A percentile compares a stretch with the other conserved stretches of the same genome.
phyloP scores from a whole-genome alignment of 2,888 invertebrate genomes.

The Halocaridina rubra region DNA sequence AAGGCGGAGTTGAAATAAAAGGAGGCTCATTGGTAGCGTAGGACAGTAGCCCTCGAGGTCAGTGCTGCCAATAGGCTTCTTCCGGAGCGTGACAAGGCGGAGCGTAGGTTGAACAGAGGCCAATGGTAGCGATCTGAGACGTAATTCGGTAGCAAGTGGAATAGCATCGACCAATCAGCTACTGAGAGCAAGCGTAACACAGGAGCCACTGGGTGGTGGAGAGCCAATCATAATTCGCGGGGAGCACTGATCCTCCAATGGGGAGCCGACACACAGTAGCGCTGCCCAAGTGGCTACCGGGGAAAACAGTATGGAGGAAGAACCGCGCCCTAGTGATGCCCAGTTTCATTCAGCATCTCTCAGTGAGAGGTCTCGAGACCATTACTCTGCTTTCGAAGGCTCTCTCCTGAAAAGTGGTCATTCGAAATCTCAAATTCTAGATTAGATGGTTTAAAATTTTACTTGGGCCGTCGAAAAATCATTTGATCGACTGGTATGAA shows the following conservation, averaged over 20 bases:
- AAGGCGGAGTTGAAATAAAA: slow-evolving; percentile 32
- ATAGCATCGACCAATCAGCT: slow-evolving; percentile 45
- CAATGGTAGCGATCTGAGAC: slow-evolving; percentile 51
- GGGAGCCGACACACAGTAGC: slow-evolving; percentile 54
- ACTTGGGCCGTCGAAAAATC: too few relatives aligned
- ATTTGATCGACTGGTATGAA: too few relatives aligned
- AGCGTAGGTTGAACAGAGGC: slow-evolving; percentile 21
- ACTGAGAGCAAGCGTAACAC: slow-evolving; percentile 46
- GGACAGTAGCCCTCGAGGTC: too few relatives aligned
- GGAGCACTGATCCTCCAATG: slow-evolving; percentile 56
- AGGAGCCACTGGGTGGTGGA: slow-evolving; percentile 51
- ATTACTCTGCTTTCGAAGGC: too few relatives aligned
- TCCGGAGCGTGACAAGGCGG: slow-evolving; percentile 32
- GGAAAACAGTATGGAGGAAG: slow-evolving; percentile 52
- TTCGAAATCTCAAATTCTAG: too few relatives aligned
- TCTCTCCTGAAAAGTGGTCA: too few relatives aligned
- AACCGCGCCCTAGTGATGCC: too few relatives aligned
- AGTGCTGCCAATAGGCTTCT: too few relatives aligned
- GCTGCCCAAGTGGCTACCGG: slow-evolving; percentile 55
- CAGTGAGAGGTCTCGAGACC: too few relatives aligned
- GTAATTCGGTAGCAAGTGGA: slow-evolving; percentile 41
- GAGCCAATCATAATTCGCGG: slow-evolving; percentile 55
- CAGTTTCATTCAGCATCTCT: too few relatives aligned
- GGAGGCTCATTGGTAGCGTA: slow-evolving; percentile 44
- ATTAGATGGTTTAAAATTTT: too few relatives aligned